Evolutionary conservation across 2,113 vertebrate species (phyloP).

Genomic region (Sylvilagus bachmani): DNA sequence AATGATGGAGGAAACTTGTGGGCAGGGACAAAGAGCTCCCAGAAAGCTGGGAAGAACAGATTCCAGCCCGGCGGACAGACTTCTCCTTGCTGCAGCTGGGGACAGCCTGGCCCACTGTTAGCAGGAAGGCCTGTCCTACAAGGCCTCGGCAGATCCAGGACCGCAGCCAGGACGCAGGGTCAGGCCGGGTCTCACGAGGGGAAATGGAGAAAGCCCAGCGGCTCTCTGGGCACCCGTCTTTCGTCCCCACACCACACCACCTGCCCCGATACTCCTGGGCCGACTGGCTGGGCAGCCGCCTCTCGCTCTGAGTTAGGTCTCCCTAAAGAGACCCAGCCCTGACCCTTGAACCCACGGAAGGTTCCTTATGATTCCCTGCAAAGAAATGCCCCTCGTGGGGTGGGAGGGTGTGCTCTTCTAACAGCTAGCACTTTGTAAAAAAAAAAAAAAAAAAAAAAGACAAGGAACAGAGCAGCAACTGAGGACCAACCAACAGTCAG

Average conservation of each 20-base stretch:
- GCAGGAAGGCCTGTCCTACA: neutral
- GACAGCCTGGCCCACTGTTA: neutral
- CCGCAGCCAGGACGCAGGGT: neutral
- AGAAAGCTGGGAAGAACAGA: slow-evolving; percentile 7
- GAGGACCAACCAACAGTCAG: neutral
- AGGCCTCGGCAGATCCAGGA: neutral
- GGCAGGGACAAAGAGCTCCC: neutral
- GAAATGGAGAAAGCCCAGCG: neutral
- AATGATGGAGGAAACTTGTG: neutral
- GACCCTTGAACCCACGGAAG: neutral
- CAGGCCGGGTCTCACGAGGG: neutral
- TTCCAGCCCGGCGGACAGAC: neutral
- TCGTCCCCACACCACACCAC: neutral
- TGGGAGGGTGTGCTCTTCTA: neutral
- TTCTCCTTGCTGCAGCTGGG: neutral
- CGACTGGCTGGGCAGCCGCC: neutral
- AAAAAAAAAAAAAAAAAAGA: slow-evolving; percentile 27
- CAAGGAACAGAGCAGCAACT: slow-evolving; percentile 49
- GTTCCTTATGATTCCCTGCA: neutral
- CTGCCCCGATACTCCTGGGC: neutral
- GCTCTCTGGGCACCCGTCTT: neutral
- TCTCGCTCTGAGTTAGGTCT: neutral
- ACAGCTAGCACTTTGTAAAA: neutral
- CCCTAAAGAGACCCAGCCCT: neutral
- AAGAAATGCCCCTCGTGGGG: neutral